These are phyloP conservation scores for Theocolax elegans DNA, from an alignment of 1,140 invertebrate genomes.

Conservation along the genomic window DNA sequence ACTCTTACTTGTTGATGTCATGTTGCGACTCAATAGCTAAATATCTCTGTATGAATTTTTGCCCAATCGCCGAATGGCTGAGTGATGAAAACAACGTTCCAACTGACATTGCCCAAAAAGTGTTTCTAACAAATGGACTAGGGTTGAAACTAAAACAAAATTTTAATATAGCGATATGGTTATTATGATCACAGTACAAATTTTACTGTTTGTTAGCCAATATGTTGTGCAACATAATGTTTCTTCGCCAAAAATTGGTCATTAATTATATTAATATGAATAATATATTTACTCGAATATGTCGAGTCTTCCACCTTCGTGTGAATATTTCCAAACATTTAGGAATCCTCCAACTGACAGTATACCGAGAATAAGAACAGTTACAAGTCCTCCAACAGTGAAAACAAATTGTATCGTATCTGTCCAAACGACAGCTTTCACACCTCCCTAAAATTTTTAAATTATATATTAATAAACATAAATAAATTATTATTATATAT, in stretches of 20 bases:
- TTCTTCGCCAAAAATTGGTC: background rate
- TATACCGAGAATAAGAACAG: conserved; percentile 74
- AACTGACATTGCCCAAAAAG: conserved; percentile 71
- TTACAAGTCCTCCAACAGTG: conserved; percentile 75
- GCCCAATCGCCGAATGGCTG: conserved; percentile 72
- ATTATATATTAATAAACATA: background rate
- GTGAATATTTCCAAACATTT: conserved; percentile 51
- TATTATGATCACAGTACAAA: too few relatives aligned
- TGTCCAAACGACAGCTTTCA: conserved; percentile 80
- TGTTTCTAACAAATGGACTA: conserved; percentile 69
- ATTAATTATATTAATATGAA: background rate
- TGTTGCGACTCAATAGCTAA: conserved; percentile 72
- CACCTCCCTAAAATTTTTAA: conserved; percentile 70
- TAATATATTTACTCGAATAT: conserved; percentile 53
- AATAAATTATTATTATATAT: too few relatives aligned
- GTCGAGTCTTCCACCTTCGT: conserved; percentile 52
- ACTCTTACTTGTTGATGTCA: conserved; percentile 68
- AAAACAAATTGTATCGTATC: conserved; percentile 77
- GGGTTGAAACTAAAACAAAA: conserved; percentile 66
- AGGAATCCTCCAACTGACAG: conserved; percentile 73
- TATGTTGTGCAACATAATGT: too few relatives aligned
- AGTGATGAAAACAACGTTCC: conserved; percentile 73
- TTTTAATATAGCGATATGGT: background rate
- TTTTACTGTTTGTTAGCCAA: too few relatives aligned
- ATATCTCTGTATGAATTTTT: conserved; percentile 75